These are phyloP conservation scores for Anthoscopus minutus DNA, from an alignment of 2,113 vertebrate species.

Conservation along the genomic window DNA sequence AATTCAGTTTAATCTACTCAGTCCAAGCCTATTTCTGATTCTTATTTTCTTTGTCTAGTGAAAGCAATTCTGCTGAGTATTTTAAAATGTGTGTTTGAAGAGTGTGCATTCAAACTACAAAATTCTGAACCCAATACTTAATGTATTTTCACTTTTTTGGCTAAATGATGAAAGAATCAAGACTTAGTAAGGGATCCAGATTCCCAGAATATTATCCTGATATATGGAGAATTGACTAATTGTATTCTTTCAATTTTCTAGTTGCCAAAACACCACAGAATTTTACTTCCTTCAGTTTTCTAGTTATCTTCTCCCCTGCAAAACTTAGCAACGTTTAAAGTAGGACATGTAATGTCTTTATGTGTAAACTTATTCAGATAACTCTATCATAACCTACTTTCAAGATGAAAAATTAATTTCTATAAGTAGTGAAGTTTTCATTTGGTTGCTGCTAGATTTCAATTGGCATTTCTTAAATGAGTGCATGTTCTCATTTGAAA, in stretches of 20 bases:
- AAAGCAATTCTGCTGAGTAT: neutral
- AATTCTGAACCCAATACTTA: slow-evolving; percentile 22
- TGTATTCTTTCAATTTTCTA: neutral
- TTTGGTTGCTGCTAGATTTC: neutral
- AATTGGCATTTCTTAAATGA: neutral
- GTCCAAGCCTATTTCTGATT: neutral
- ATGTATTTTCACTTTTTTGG: slow-evolving; percentile 69
- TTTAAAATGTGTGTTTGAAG: neutral
- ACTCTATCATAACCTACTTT: slow-evolving; percentile 12
- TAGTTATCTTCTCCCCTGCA: neutral
- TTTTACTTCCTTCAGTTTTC: neutral
- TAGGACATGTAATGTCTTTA: neutral
- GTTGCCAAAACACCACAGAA: neutral
- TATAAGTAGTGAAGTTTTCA: neutral
- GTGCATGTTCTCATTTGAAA: neutral
- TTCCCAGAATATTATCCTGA: neutral
- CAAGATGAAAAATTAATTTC: slow-evolving; percentile 4
- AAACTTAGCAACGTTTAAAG: neutral
- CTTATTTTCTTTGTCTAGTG: neutral
- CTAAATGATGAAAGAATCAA: slow-evolving; percentile 47
- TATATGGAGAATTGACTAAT: neutral
- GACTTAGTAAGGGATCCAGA: slow-evolving; percentile 68
- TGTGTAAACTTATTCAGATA: neutral
- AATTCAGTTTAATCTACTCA: neutral
- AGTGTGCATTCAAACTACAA: neutral